Conservation (phyloP, 1,140 invertebrate species). For the Cyclina sinensis region DNA sequence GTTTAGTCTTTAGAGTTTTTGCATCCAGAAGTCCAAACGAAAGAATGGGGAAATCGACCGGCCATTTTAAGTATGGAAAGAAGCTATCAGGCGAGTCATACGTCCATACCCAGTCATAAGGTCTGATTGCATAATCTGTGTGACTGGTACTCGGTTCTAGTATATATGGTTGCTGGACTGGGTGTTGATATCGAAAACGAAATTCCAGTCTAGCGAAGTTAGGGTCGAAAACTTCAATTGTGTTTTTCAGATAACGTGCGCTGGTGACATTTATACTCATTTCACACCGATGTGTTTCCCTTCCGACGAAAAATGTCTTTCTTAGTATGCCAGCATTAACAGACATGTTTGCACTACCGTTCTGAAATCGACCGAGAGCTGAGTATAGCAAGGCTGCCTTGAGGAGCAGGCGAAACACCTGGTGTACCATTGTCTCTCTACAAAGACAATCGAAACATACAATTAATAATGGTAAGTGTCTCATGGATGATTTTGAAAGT, state of each 20-base stretch:
- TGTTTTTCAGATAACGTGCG: neutral
- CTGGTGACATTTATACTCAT: conserved; percentile 50
- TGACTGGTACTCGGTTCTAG: conserved; percentile 30
- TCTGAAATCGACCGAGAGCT: neutral
- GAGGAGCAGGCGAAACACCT: neutral
- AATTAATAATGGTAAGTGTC: too few relatives aligned
- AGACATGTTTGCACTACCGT: neutral
- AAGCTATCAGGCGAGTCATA: neutral
- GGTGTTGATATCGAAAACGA: conserved; percentile 5
- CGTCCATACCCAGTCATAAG: conserved; percentile 51
- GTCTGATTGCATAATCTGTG: conserved; percentile 37
- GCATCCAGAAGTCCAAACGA: conserved; percentile 58
- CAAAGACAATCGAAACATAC: too few relatives aligned
- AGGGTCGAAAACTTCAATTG: conserved; percentile 15
- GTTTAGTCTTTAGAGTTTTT: neutral
- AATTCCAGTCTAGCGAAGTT: conserved; percentile 44
- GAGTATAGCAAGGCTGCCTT: neutral
- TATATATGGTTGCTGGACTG: neutral
- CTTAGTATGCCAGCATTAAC: neutral
- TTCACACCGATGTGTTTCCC: neutral
- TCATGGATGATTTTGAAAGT: too few relatives aligned
- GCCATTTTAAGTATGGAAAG: conserved; percentile 56
- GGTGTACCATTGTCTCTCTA: neutral
- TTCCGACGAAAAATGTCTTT: too few relatives aligned
- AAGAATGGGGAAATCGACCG: conserved; percentile 48